Percentiles rank a stretch among this genome's conserved stretches.
Conservation (phyloP, 2,113 vertebrate species). For the Marmota flaviventris region DNA sequence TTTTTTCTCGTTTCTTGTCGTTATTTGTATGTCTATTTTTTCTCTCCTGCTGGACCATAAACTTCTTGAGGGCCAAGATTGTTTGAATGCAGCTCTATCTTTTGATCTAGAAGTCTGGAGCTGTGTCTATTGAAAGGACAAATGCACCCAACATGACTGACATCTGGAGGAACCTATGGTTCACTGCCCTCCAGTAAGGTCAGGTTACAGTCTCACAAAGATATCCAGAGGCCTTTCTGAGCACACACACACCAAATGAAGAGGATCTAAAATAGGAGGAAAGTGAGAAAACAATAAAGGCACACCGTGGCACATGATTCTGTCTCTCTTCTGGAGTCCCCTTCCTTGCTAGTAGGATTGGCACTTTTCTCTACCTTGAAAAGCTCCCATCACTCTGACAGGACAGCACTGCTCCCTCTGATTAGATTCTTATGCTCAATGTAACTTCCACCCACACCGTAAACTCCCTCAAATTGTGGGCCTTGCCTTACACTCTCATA, state of each 20-base stretch:
- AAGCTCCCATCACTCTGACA: neutral
- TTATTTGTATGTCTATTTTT: neutral
- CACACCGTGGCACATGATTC: neutral
- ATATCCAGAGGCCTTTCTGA: neutral
- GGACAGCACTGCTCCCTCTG: neutral
- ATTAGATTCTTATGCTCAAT: neutral
- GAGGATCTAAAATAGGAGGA: neutral
- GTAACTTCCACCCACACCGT: no score
- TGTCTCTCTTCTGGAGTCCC: neutral
- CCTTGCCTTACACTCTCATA: neutral
- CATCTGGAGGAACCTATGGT: neutral
- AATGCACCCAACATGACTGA: rapidly evolving
- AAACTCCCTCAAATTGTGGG: no score
- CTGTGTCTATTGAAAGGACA: neutral
- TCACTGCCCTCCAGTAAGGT: neutral
- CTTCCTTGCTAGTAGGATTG: no score
- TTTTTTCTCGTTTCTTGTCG: neutral
- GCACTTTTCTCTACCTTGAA: neutral
- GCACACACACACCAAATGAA: neutral
- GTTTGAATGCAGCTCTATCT: neutral
- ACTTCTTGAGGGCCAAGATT: neutral
- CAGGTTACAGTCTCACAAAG: neutral
- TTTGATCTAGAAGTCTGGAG: no score
- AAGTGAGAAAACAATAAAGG: neutral
- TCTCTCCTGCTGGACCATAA: neutral